Percentiles rank a stretch among this genome's conserved stretches.
Evolutionary conservation across 2,888 invertebrate genomes (phyloP).

Genomic region (Itoplectis maculator): DNA sequence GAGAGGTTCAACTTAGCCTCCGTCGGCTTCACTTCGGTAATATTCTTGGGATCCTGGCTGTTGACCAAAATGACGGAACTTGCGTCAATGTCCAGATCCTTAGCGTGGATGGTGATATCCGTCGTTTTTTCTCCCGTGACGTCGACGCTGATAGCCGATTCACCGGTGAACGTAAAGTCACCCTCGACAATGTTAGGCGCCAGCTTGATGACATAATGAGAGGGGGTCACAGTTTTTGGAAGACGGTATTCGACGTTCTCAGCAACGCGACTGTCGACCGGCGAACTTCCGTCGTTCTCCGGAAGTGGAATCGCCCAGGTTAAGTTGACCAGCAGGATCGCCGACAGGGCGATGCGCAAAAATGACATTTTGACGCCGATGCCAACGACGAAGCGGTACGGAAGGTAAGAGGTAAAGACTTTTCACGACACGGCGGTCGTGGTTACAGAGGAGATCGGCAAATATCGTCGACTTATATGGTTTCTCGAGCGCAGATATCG

Average conservation of each 20-base stretch:
- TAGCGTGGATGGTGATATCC: constrained; percentile 62
- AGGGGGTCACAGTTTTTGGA: constrained; percentile 85
- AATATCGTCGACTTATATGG: constrained; percentile 18
- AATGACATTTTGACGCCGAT: background rate
- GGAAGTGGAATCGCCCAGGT: background rate
- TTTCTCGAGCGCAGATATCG: constrained; percentile 22
- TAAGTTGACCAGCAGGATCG: background rate
- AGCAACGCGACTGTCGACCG: background rate
- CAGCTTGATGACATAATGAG: constrained; percentile 85
- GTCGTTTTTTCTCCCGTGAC: rapidly evolving
- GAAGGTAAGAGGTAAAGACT: background rate
- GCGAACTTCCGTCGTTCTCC: background rate
- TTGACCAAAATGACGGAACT: background rate
- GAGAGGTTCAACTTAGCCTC: background rate
- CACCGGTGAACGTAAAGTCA: constrained; percentile 47
- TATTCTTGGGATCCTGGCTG: no score
- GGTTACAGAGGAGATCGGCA: background rate
- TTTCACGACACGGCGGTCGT: background rate
- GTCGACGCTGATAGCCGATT: constrained; percentile 6
- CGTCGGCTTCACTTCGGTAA: background rate
- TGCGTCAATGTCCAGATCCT: constrained; percentile 45
- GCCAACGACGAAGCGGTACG: background rate
- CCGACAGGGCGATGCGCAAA: background rate
- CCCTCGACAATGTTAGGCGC: constrained; percentile 84
- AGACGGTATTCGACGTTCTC: constrained; percentile 79